Percentiles rank a stretch among this genome's conserved stretches.
phyloP scores from a whole-genome alignment of 92 coral and sea anemone genomes.

The Palythoa heliodiscus region DNA sequence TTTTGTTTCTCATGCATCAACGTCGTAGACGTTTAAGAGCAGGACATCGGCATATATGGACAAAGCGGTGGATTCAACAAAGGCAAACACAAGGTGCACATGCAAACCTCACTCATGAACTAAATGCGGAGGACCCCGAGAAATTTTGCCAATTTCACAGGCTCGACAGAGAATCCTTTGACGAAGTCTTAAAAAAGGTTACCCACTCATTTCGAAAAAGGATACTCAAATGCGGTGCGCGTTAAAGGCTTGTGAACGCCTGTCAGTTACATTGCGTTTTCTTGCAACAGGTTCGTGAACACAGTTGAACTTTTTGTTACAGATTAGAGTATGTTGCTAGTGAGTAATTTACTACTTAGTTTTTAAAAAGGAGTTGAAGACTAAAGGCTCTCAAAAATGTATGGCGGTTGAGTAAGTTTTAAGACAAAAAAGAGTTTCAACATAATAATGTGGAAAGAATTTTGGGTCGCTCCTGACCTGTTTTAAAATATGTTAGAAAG shows the following conservation, averaged over 20 bases:
- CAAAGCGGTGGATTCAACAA: slow-evolving; percentile 10
- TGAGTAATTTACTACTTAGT: neutral
- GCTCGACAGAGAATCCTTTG: slow-evolving; percentile 1
- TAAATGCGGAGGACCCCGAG: slow-evolving; percentile 41
- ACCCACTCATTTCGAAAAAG: too few relatives aligned
- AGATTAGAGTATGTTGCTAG: neutral
- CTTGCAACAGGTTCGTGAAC: slow-evolving; percentile 40
- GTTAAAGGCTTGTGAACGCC: slow-evolving; percentile 19
- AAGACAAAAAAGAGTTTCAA: too few relatives aligned
- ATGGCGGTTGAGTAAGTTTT: too few relatives aligned
- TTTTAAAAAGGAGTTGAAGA: neutral
- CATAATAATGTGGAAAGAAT: too few relatives aligned
- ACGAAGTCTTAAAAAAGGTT: slow-evolving; percentile 10
- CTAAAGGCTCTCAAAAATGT: too few relatives aligned
- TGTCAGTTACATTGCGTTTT: slow-evolving; percentile 31
- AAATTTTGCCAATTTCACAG: slow-evolving; percentile 19
- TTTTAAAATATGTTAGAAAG: too few relatives aligned
- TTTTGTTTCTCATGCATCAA: neutral
- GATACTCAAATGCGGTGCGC: slow-evolving; percentile 31
- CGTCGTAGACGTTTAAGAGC: slow-evolving; percentile 16
- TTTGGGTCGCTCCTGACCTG: too few relatives aligned
- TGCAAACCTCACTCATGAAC: slow-evolving; percentile 26
- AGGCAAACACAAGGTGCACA: too few relatives aligned
- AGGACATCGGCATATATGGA: slow-evolving; percentile 19
- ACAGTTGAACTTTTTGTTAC: neutral